Evolutionary conservation across 2,797 vertebrate species (phyloP).

Genomic region (Glossophaga mutica): DNA sequence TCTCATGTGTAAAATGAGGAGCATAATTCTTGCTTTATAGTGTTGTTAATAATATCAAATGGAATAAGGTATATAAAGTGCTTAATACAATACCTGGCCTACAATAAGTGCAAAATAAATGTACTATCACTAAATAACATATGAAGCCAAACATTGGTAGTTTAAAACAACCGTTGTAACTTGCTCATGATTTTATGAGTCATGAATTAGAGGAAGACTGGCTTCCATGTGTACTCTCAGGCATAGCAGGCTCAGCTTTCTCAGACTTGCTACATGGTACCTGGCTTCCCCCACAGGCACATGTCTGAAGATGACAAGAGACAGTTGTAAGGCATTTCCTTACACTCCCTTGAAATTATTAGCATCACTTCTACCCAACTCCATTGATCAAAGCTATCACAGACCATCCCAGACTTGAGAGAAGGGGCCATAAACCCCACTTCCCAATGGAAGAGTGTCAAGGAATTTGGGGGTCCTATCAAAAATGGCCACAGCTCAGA

Average conservation of each 20-base stretch:
- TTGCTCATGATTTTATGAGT: neutral
- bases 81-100: neutral
- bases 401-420: neutral
- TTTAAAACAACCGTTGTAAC: neutral
- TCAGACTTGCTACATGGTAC: neutral
- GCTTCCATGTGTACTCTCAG: accelerated
- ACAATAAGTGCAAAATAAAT: neutral
- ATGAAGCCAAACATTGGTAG: neutral
- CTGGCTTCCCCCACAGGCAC: neutral
- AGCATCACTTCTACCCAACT: neutral
- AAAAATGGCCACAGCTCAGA: neutral
- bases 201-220: neutral
- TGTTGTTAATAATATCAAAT: neutral
- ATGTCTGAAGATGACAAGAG: neutral
- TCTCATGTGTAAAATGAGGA: neutral
- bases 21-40: neutral
- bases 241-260: neutral
- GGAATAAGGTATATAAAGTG: neutral
- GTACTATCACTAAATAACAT: neutral
- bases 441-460: neutral
- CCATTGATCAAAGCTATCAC: neutral
- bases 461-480: neutral
- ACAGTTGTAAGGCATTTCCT: neutral
- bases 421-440: neutral
- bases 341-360: neutral